Evolutionary conservation across 1,140 invertebrate genomes (phyloP).

Genomic region (Cotesia glomerata): DNA sequence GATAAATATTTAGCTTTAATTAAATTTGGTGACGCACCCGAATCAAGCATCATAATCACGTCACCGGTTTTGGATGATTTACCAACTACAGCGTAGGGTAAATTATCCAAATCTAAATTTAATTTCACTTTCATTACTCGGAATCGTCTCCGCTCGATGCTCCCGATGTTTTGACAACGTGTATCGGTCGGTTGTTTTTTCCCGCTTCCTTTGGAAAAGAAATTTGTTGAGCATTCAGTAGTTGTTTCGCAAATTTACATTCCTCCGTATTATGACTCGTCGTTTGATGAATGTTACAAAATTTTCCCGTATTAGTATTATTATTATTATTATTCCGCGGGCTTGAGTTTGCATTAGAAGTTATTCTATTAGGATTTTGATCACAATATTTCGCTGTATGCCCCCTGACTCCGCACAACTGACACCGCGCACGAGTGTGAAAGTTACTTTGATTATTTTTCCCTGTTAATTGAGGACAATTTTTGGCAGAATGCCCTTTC

Average conservation of each 20-base stretch:
- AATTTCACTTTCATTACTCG: background rate
- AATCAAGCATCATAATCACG: constrained; percentile 6
- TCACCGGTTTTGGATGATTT: background rate
- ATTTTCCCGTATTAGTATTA: background rate
- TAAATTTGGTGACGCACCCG: constrained; percentile 11
- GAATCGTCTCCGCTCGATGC: background rate
- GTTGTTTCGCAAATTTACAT: background rate
- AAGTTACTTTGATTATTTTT: background rate
- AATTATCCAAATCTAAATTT: constrained; percentile 2
- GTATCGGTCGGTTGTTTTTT: background rate
- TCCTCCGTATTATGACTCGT: background rate
- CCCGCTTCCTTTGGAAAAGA: background rate
- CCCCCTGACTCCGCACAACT: background rate
- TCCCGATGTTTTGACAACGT: background rate
- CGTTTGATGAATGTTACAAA: background rate
- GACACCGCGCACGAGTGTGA: background rate
- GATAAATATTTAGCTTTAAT: constrained; percentile 1
- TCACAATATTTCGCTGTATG: background rate
- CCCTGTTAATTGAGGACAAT: background rate
- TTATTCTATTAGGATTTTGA: background rate
- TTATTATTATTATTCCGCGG: background rate
- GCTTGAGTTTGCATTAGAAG: background rate
- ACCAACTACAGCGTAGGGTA: constrained; percentile 6
- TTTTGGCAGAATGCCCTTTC: background rate
- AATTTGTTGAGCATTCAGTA: background rate